phyloP scores from a whole-genome alignment of 2,797 vertebrate species.

The Scarus forsteni region DNA sequence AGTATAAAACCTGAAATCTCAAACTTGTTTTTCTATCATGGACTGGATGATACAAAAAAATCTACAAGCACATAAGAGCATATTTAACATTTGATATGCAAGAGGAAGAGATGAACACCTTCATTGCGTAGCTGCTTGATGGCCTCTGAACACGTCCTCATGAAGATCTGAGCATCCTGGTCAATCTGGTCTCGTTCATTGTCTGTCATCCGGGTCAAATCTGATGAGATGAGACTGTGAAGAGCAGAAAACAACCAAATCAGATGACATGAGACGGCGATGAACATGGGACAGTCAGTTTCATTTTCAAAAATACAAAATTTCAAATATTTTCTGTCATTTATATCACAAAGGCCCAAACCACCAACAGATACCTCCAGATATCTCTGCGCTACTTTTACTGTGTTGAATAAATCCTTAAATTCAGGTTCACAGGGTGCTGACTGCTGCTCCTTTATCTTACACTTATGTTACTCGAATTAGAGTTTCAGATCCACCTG shows the following conservation, averaged over 20 bases:
- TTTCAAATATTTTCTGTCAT: neutral
- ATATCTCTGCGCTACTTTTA: neutral
- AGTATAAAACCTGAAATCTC: neutral
- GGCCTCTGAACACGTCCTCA: conserved; percentile 95
- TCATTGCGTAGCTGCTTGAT: conserved; percentile 93
- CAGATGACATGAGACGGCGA: no score
- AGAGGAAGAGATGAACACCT: conserved; percentile 75
- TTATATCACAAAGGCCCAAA: neutral
- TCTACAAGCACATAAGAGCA: neutral
- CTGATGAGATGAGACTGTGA: conserved; percentile 90
- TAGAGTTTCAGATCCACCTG: neutral
- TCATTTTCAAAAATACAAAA: no score
- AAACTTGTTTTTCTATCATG: neutral
- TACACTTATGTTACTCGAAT: neutral
- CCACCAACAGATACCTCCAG: neutral
- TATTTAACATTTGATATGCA: neutral
- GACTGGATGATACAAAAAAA: neutral
- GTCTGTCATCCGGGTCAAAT: conserved; percentile 93
- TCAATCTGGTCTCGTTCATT: conserved; percentile 96
- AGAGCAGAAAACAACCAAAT: conserved; percentile 20
- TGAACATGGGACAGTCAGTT: no score
- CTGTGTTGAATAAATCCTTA: neutral
- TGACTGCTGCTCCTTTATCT: neutral
- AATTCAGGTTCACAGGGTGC: neutral
- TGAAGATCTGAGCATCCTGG: conserved; percentile 97